A percentile compares a stretch with the other conserved stretches of the same genome.
These are phyloP conservation scores for Romanomermis culicivorax DNA, from an alignment of 2,888 invertebrate species.

Conservation along the genomic window DNA sequence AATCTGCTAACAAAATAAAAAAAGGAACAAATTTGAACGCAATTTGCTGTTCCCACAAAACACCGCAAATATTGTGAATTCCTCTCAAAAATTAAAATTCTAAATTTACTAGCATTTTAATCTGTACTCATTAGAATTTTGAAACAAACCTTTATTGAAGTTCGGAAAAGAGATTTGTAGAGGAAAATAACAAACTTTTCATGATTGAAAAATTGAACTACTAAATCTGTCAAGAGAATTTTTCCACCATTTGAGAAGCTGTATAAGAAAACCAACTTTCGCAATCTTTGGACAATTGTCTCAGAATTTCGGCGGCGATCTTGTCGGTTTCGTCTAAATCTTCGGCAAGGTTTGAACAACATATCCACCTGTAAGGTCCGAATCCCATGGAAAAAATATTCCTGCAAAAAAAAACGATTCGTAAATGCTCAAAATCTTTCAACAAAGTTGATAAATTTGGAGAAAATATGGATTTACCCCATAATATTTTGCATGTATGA, in stretches of 20 bases:
- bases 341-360: constrained; percentile 35
- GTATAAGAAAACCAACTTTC: constrained; percentile 12
- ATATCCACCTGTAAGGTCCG: constrained; percentile 44
- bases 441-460: neutral
- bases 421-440: neutral
- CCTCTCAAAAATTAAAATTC: no score
- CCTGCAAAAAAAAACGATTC: constrained; percentile 20
- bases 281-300: constrained; percentile 24
- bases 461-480: constrained; percentile 32
- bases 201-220: no score
- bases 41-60: no score
- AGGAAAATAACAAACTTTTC: no score
- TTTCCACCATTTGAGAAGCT: neutral
- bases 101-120: no score
- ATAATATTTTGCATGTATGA: constrained; percentile 44
- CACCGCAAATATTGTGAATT: no score
- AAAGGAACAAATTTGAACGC: no score
- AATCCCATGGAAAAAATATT: constrained; percentile 45
- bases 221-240: no score
- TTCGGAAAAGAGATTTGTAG: no score
- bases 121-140: neutral
- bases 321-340: constrained; percentile 38
- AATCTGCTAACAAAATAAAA: no score
- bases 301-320: constrained; percentile 35
- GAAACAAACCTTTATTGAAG: neutral